Conservation (phyloP, 2,113 vertebrate genomes). For the Octodon degus region DNA sequence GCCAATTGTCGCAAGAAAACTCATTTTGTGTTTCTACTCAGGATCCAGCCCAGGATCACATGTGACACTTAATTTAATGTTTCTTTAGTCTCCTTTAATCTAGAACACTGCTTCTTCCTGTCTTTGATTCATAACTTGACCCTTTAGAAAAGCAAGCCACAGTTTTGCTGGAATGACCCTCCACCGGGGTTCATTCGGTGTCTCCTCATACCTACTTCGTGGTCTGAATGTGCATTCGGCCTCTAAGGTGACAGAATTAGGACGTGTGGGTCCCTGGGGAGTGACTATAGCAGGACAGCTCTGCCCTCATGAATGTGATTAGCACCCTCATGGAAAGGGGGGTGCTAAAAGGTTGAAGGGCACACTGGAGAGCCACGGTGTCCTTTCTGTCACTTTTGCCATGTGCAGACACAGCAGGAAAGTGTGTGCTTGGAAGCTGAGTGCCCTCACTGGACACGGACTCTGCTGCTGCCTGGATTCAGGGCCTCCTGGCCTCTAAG, state of each 20-base stretch:
- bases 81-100: slow-evolving; percentile 11
- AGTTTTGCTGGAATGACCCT: slow-evolving; percentile 26
- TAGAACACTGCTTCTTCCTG: not conserved
- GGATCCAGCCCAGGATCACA: not conserved
- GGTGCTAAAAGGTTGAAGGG: not conserved
- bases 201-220: not conserved
- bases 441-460: not conserved
- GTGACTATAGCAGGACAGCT: not conserved
- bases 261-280: not conserved
- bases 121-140: slow-evolving; percentile 19
- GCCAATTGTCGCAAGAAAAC: not conserved
- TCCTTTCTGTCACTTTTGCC: not conserved
- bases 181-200: not conserved
- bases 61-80: not conserved
- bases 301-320: not conserved
- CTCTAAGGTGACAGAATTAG: not conserved
- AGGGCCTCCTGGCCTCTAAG: not conserved
- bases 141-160: slow-evolving; percentile 11
- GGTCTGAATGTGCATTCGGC: not conserved
- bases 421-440: not conserved
- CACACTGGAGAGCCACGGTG: not conserved
- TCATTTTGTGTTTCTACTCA: slow-evolving; percentile 15
- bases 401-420: not conserved
- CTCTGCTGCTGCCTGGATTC: not conserved
- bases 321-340: not conserved